Conservation (phyloP, 2,797 vertebrate species). For the Gymnoscopelus microlampas region DNA sequence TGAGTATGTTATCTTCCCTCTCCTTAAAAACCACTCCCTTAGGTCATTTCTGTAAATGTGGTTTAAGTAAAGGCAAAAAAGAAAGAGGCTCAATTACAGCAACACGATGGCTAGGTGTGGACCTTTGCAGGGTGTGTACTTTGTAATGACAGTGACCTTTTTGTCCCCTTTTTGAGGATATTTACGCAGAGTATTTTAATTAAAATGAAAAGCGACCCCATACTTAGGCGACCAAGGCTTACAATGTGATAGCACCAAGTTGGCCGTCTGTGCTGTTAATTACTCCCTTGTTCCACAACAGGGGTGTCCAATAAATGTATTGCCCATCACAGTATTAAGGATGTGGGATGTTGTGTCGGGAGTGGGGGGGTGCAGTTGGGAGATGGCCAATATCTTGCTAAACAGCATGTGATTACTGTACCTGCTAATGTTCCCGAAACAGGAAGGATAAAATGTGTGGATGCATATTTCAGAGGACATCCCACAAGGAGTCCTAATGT, state of each 20-base stretch:
- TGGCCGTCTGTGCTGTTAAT: slow-evolving; percentile 59
- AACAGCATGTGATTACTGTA: slow-evolving; percentile 67
- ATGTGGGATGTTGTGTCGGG: slow-evolving; percentile 23
- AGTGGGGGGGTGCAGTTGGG: slow-evolving; percentile 12
- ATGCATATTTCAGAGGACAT: slow-evolving; percentile 67
- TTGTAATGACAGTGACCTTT: slow-evolving; percentile 54
- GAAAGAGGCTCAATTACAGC: neutral
- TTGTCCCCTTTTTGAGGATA: slow-evolving; percentile 49
- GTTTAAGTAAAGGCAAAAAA: neutral
- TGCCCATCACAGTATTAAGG: slow-evolving; percentile 47
- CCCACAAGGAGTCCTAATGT: slow-evolving; percentile 70
- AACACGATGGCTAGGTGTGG: slow-evolving; percentile 9
- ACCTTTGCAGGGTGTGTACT: slow-evolving; percentile 41
- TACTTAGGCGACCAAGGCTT: slow-evolving; percentile 44
- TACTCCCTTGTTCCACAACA: slow-evolving; percentile 53
- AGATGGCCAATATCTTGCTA: slow-evolving; percentile 48
- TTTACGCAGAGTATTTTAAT: slow-evolving; percentile 59
- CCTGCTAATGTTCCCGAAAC: slow-evolving; percentile 63
- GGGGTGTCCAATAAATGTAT: slow-evolving; percentile 63
- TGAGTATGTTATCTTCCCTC: neutral
- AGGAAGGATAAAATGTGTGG: slow-evolving; percentile 62
- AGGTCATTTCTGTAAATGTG: neutral
- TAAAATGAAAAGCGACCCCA: slow-evolving; percentile 59
- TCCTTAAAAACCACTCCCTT: neutral
- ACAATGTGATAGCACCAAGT: slow-evolving; percentile 46